Evolutionary conservation across 1,140 invertebrate genomes (phyloP).

Genomic region (Heliothis virescens): DNA sequence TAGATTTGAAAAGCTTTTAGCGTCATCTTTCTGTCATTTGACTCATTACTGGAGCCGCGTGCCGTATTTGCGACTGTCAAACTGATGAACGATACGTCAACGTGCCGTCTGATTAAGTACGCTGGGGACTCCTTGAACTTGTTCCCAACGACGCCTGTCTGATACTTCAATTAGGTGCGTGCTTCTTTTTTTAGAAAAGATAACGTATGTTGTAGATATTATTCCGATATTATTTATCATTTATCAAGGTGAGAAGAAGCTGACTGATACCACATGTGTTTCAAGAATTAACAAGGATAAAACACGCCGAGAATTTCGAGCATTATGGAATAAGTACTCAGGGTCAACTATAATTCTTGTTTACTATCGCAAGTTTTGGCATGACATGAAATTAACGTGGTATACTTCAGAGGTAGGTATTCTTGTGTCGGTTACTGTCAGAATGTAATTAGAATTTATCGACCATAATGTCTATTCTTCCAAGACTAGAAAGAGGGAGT

Average conservation of each 20-base stretch:
- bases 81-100: conserved; percentile 60
- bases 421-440: not conserved
- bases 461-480: not conserved
- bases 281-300: too few relatives aligned
- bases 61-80: conserved; percentile 62
- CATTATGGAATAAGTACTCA: too few relatives aligned
- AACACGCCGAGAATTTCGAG: too few relatives aligned
- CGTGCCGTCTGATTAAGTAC: conserved; percentile 67
- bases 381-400: too few relatives aligned
- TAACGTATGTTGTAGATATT: not conserved
- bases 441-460: not conserved
- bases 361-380: too few relatives aligned
- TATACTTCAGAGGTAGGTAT: too few relatives aligned
- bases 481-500: conserved; percentile 52
- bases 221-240: too few relatives aligned
- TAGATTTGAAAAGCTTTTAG: conserved; percentile 81
- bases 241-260: too few relatives aligned
- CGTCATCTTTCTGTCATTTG: conserved; percentile 70
- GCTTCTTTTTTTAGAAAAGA: not conserved
- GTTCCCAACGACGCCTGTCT: not conserved
- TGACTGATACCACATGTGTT: too few relatives aligned
- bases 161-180: not conserved
- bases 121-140: conserved; percentile 58
- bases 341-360: too few relatives aligned
- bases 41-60: conserved; percentile 63